phyloP scores from a whole-genome alignment of 2,113 vertebrate species.

The Mustela nigripes region DNA sequence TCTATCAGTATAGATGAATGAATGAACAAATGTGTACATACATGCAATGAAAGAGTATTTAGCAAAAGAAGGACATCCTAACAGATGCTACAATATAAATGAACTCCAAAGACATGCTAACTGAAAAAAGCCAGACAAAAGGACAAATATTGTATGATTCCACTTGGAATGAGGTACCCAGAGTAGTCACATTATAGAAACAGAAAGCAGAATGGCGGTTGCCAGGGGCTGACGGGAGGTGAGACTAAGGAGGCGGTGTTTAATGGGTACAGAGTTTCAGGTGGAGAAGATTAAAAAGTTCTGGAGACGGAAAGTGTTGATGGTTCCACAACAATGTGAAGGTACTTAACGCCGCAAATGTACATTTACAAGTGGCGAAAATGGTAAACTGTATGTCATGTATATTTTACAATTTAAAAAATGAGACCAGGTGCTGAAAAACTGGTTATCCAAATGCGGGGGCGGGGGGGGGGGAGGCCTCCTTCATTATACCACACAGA shows the following conservation, averaged over 20 bases:
- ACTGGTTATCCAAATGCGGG: not conserved
- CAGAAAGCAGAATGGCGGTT: not conserved
- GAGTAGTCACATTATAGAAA: not conserved
- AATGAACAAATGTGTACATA: not conserved
- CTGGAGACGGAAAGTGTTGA: not conserved
- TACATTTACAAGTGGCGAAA: not conserved
- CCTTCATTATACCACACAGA: not conserved
- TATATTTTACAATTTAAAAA: constrained; percentile 8
- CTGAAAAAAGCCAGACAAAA: not conserved
- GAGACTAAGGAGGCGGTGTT: not conserved
- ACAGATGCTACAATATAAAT: not conserved
- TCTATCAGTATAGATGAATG: not conserved
- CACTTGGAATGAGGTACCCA: not conserved
- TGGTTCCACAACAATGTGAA: not conserved
- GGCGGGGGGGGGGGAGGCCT: not conserved
- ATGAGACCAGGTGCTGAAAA: not conserved
- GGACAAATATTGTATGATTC: not conserved
- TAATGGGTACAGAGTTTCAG: not conserved
- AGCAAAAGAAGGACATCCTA: not conserved
- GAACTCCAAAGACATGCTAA: not conserved
- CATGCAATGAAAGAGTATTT: not conserved
- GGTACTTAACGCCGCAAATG: not conserved
- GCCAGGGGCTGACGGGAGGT: no score
- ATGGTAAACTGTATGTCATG: not conserved
- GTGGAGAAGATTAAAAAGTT: not conserved